Percentiles rank a stretch among this genome's conserved stretches.
These are phyloP conservation scores for Etheostoma nigrum DNA, from an alignment of 2,797 vertebrate species.

Conservation along the genomic window DNA sequence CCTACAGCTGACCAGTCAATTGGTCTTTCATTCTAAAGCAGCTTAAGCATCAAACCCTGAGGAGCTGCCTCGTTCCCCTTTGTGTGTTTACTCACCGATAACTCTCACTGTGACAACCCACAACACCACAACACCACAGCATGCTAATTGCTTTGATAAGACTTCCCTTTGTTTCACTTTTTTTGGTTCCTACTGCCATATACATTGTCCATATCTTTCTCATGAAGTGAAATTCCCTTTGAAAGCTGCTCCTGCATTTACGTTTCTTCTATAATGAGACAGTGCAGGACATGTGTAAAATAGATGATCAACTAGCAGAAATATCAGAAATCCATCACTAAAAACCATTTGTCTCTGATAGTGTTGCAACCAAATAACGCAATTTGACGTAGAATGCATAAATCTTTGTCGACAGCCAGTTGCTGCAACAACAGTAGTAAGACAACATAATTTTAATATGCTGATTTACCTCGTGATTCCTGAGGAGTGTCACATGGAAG, in stretches of 20 bases:
- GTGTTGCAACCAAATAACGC: slow-evolving; percentile 18
- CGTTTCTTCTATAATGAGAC: background rate
- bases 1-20: slow-evolving; percentile 61
- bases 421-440: slow-evolving; percentile 26
- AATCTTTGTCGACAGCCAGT: slow-evolving; percentile 12
- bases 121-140: slow-evolving; percentile 16
- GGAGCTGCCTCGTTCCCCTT: slow-evolving; percentile 39
- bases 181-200: background rate
- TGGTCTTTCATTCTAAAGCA: slow-evolving; percentile 52
- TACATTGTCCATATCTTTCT: background rate
- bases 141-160: slow-evolving; percentile 48
- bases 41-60: slow-evolving; percentile 54
- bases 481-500: slow-evolving; percentile 64
- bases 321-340: slow-evolving; percentile 1
- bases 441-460: slow-evolving; percentile 36
- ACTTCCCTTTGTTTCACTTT: slow-evolving; percentile 13
- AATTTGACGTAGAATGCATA: background rate
- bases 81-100: slow-evolving; percentile 50
- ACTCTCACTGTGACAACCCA: slow-evolving; percentile 34
- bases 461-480: slow-evolving; percentile 54
- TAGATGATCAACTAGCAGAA: background rate
- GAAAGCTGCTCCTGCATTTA: slow-evolving; percentile 1
- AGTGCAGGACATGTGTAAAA: background rate
- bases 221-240: background rate
- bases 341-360: slow-evolving; percentile 16